These are phyloP conservation scores for Spodoptera litura DNA, from an alignment of 1,140 invertebrate species.

Conservation along the genomic window DNA sequence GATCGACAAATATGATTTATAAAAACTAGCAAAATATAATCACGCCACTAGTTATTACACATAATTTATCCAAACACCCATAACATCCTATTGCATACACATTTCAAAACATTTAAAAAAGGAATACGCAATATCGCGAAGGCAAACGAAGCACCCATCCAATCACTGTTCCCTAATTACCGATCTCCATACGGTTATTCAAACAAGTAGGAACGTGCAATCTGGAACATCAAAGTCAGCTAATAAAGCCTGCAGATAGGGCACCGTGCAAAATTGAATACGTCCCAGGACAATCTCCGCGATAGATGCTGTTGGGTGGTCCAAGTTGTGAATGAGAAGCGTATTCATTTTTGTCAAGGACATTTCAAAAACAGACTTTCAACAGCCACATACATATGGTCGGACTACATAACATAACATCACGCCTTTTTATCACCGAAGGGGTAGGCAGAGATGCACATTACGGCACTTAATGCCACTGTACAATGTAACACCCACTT, in stretches of 20 bases:
- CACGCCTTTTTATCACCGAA: no score
- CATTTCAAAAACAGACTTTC: not conserved
- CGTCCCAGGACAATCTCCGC: constrained; percentile 73
- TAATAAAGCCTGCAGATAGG: constrained; percentile 75
- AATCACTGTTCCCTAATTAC: constrained; percentile 40
- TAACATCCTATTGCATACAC: no score
- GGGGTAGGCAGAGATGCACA: no score
- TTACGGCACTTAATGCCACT: no score
- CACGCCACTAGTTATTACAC: no score
- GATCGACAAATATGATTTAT: no score
- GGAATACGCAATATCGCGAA: not conserved
- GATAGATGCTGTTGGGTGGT: constrained; percentile 65
- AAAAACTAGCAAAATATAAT: no score
- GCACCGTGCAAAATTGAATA: constrained; percentile 78
- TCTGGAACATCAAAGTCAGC: constrained; percentile 70
- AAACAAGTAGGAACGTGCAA: constrained; percentile 52
- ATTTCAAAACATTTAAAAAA: not conserved
- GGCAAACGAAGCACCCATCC: not conserved
- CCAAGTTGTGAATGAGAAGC: constrained; percentile 30
- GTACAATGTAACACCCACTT: no score
- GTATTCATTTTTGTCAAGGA: not conserved
- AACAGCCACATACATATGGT: no score
- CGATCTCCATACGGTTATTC: constrained; percentile 41
- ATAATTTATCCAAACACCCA: no score
- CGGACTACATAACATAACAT: no score